Evolutionary conservation across 2,113 vertebrate genomes (phyloP).

Genomic region (Indicator indicator): DNA sequence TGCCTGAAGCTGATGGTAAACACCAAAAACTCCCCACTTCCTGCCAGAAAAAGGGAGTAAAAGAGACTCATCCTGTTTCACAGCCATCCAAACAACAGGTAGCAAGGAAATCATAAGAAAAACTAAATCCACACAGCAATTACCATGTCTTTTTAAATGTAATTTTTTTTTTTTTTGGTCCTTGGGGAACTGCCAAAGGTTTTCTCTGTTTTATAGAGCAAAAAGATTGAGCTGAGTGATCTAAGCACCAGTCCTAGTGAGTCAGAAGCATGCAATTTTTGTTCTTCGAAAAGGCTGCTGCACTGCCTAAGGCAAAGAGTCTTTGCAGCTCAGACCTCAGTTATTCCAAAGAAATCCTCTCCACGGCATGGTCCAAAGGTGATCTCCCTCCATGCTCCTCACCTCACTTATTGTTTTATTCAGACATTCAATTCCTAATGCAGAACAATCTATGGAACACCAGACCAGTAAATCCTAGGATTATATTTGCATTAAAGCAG

Average conservation of each 20-base stretch:
- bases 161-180: not conserved
- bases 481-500: not conserved
- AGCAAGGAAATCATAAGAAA: not conserved
- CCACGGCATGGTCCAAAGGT: not conserved
- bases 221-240: not conserved
- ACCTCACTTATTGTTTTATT: not conserved
- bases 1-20: not conserved
- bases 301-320: not conserved
- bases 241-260: not conserved
- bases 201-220: not conserved
- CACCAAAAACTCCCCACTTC: not conserved
- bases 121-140: not conserved
- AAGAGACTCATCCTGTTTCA: not conserved
- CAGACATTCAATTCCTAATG: not conserved
- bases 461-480: not conserved
- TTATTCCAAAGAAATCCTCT: not conserved
- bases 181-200: not conserved
- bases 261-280: not conserved
- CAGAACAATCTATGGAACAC: not conserved
- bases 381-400: not conserved
- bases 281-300: not conserved
- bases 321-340: not conserved
- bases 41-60: not conserved
- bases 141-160: not conserved
- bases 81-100: not conserved